phyloP scores from a whole-genome alignment of 2,888 invertebrate species.

The Agriopis leucophaearia region DNA sequence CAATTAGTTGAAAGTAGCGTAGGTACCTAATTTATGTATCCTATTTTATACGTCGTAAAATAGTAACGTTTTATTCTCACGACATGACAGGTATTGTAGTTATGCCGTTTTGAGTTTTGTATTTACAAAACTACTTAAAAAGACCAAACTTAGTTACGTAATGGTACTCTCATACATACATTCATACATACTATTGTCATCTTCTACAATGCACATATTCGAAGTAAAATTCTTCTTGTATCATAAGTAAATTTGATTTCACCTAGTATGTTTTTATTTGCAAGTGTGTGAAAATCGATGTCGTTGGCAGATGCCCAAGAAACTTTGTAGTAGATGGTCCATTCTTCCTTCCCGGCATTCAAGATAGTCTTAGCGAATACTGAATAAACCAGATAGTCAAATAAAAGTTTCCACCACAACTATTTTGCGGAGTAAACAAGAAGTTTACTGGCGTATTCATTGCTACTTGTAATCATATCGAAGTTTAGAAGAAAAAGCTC shows the following conservation, averaged over 20 bases:
- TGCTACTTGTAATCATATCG: slow-evolving; percentile 1
- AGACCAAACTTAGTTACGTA: no score
- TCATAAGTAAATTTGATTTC: slow-evolving; percentile 6
- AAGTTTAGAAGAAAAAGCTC: background rate
- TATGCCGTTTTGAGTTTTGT: background rate
- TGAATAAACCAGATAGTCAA: no score
- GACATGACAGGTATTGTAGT: background rate
- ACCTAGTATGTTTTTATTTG: slow-evolving; percentile 29
- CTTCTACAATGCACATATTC: background rate
- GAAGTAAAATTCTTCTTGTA: background rate
- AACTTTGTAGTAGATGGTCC: slow-evolving; percentile 29
- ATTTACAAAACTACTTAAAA: background rate
- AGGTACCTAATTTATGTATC: background rate
- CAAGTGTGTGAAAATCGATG: slow-evolving; percentile 57
- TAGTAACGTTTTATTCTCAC: slow-evolving; percentile 19
- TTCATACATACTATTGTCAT: no score
- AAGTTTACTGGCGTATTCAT: background rate
- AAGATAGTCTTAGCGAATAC: slow-evolving; percentile 10
- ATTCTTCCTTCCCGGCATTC: slow-evolving; percentile 29
- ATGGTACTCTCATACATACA: no score
- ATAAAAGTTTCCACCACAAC: slow-evolving; percentile 11
- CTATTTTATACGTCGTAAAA: slow-evolving; percentile 18
- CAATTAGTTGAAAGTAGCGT: slow-evolving; percentile 21
- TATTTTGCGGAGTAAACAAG: background rate
- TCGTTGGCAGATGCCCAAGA: slow-evolving; percentile 58